Conservation (phyloP, 2,113 vertebrate species). For the Ptyas mucosa region DNA sequence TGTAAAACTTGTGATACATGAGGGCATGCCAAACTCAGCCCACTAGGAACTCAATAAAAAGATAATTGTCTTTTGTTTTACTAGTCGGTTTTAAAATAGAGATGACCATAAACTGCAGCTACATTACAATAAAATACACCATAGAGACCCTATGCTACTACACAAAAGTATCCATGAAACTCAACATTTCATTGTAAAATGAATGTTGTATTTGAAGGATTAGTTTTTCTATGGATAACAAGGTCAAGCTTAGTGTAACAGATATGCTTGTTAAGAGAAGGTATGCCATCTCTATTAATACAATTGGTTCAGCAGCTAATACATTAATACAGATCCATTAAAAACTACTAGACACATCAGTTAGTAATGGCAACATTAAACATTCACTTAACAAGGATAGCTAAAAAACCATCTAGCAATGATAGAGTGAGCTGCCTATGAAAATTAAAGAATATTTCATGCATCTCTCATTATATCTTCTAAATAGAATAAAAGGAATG, state of each 20-base stretch:
- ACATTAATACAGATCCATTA: slow-evolving; percentile 43
- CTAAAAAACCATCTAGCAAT: slow-evolving; percentile 7
- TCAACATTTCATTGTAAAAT: slow-evolving; percentile 54
- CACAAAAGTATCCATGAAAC: slow-evolving; percentile 33
- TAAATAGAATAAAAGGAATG: slow-evolving; percentile 53
- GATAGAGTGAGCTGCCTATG: slow-evolving; percentile 29
- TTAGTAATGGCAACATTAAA: background rate
- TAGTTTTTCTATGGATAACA: slow-evolving; percentile 6
- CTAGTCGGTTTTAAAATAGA: slow-evolving; percentile 44
- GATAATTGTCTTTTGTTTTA: slow-evolving; percentile 44
- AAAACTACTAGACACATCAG: slow-evolving; percentile 26
- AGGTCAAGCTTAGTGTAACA: slow-evolving; percentile 10
- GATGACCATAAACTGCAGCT: slow-evolving; percentile 37
- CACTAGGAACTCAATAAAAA: slow-evolving; percentile 11
- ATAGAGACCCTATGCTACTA: slow-evolving; percentile 4
- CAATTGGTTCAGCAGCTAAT: slow-evolving; percentile 26
- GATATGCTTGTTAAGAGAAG: slow-evolving; percentile 28
- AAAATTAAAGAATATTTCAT: slow-evolving; percentile 37
- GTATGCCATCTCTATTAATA: slow-evolving; percentile 19
- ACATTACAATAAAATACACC: slow-evolving; percentile 40
- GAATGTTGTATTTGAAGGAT: slow-evolving; percentile 20
- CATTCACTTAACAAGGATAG: background rate
- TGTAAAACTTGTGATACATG: background rate
- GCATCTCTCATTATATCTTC: slow-evolving; percentile 46
- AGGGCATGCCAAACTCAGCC: background rate